Evolutionary conservation across 2,888 invertebrate genomes (phyloP).

Genomic region (Orchestes rusci): DNA sequence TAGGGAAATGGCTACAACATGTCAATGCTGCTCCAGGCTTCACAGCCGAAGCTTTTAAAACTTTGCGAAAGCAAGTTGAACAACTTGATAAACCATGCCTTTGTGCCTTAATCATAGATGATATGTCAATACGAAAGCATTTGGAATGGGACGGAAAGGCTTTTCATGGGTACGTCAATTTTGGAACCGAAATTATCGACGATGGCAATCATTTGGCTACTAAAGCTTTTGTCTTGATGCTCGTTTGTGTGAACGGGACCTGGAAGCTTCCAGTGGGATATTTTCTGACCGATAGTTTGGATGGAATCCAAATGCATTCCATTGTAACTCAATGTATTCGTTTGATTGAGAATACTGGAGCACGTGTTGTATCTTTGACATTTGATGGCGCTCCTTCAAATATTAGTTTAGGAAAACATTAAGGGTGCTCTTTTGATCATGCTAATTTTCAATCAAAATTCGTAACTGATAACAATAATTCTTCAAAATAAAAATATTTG

Average conservation of each 20-base stretch:
- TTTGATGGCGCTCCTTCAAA: slow-evolving; percentile 32
- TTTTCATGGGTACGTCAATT: too few relatives aligned
- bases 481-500: neutral
- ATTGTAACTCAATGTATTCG: slow-evolving; percentile 26
- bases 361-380: slow-evolving; percentile 27
- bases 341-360: slow-evolving; percentile 27
- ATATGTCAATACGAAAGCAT: slow-evolving; percentile 32
- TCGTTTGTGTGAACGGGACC: too few relatives aligned
- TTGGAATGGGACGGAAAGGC: slow-evolving; percentile 34
- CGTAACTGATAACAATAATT: neutral
- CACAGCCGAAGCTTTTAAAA: slow-evolving; percentile 27
- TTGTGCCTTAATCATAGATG: slow-evolving; percentile 28
- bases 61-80: slow-evolving; percentile 22
- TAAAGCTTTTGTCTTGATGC: too few relatives aligned
- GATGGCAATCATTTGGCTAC: too few relatives aligned
- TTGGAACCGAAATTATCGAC: too few relatives aligned
- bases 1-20: slow-evolving; percentile 34
- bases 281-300: too few relatives aligned
- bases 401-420: slow-evolving; percentile 13
- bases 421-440: slow-evolving; percentile 8
- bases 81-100: slow-evolving; percentile 16
- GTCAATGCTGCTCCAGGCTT: slow-evolving; percentile 35
- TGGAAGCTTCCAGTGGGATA: too few relatives aligned
- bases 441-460: slow-evolving; percentile 6
- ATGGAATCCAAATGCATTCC: too few relatives aligned